Conservation (phyloP, 1,140 invertebrate genomes). For the Pseudomyrmex dendroicus region DNA sequence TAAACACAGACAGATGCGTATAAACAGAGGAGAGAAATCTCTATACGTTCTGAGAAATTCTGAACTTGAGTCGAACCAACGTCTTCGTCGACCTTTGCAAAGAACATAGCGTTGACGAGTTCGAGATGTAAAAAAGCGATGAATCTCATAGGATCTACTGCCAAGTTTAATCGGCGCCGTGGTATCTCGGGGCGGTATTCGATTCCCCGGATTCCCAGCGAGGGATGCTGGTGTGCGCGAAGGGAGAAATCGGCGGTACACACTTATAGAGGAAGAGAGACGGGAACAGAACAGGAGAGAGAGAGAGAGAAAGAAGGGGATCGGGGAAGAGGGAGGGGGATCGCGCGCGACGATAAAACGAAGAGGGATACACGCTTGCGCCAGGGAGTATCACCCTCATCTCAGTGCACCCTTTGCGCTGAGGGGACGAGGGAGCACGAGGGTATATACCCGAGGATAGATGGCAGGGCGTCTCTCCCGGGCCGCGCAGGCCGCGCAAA, state of each 20-base stretch:
- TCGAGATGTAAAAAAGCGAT: neutral
- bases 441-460: conserved; percentile 70
- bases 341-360: conserved; percentile 55
- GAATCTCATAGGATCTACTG: conserved; percentile 41
- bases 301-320: neutral
- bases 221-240: conserved; percentile 58
- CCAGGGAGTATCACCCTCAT: conserved; percentile 66
- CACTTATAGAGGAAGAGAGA: neutral
- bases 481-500: conserved; percentile 61
- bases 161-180: conserved; percentile 59
- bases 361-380: conserved; percentile 71
- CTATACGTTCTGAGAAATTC: conserved; percentile 6
- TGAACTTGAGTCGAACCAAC: neutral
- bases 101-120: neutral
- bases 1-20: neutral
- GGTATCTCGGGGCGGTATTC: conserved; percentile 59
- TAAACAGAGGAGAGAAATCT: neutral
- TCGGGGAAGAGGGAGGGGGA: neutral
- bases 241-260: conserved; percentile 1
- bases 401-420: conserved; percentile 37
- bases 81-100: neutral
- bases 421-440: conserved; percentile 60
- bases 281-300: neutral
- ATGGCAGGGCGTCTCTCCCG: conserved; percentile 74
- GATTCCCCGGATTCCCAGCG: conserved; percentile 69